A percentile compares a stretch with the other conserved stretches of the same genome.
Evolutionary conservation across 35 echinoderm and acorn worm species (phyloP).

Genomic region (Strongylocentrotus purpuratus): DNA sequence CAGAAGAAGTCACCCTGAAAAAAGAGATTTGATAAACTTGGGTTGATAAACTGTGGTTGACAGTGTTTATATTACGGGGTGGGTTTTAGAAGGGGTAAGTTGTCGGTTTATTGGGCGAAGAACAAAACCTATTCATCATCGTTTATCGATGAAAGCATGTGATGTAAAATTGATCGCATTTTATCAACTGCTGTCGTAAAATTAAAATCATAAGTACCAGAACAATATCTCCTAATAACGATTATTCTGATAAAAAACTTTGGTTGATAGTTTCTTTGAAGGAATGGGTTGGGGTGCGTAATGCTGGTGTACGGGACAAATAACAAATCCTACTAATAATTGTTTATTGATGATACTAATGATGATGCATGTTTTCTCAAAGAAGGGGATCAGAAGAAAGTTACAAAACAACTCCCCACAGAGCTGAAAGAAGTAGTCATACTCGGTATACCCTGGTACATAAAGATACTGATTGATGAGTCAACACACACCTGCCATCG

Average conservation of each 20-base stretch:
- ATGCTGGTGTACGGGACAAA: neutral
- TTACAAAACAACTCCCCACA: neutral
- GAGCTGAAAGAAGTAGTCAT: neutral
- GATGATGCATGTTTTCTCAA: neutral
- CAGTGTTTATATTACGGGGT: neutral
- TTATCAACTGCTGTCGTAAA: too few relatives aligned
- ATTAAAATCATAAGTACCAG: too few relatives aligned
- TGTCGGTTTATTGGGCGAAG: too few relatives aligned
- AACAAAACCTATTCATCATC: too few relatives aligned
- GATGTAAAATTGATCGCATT: too few relatives aligned
- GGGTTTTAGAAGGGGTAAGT: too few relatives aligned
- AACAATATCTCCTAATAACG: too few relatives aligned
- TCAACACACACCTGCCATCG: neutral
- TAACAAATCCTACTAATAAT: neutral
- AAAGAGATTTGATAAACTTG: neutral
- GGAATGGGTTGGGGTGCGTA: neutral
- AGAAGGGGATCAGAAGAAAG: neutral
- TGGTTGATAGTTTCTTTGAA: neutral
- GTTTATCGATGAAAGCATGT: too few relatives aligned
- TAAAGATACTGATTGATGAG: neutral
- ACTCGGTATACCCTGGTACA: neutral
- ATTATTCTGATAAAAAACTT: too few relatives aligned
- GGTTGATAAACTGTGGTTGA: neutral
- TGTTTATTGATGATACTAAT: neutral
- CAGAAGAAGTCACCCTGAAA: neutral